phyloP scores from a whole-genome alignment of 2,888 invertebrate genomes.

The Dicranocentrus wangi region DNA sequence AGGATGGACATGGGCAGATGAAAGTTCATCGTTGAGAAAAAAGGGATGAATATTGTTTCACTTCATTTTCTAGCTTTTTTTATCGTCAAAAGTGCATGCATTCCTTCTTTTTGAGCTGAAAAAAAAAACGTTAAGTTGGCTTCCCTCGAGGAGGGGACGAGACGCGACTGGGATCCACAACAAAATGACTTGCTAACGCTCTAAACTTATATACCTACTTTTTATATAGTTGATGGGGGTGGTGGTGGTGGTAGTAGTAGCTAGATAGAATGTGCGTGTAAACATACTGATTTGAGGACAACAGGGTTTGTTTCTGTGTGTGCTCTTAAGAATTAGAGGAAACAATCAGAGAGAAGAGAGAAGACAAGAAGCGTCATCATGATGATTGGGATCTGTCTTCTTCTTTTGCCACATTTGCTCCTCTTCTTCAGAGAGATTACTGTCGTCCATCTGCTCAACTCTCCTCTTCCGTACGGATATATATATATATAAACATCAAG shows the following conservation, averaged over 20 bases:
- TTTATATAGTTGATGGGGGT: no score
- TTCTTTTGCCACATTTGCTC: slow-evolving; percentile 19
- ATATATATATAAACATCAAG: neutral
- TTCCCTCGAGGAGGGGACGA: neutral
- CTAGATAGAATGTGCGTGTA: neutral
- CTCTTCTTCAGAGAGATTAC: neutral
- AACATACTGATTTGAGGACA: neutral
- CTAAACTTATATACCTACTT: slow-evolving; percentile 4
- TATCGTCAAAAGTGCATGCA: no score
- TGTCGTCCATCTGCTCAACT: slow-evolving; percentile 21
- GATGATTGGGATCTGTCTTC: slow-evolving; percentile 14
- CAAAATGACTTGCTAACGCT: neutral
- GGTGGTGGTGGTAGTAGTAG: no score
- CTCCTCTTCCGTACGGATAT: neutral
- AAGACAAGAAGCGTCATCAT: slow-evolving; percentile 19
- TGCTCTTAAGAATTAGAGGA: slow-evolving; percentile 9
- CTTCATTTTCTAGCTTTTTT: no score
- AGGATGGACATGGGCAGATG: neutral
- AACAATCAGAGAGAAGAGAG: slow-evolving; percentile 2
- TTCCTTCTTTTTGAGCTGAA: no score
- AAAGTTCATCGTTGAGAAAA: slow-evolving; percentile 2
- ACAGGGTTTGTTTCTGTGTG: slow-evolving; percentile 3
- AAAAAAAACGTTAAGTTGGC: neutral
- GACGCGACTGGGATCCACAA: neutral
- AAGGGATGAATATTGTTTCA: no score